Evolutionary conservation across 2,113 vertebrate species (phyloP).

Genomic region (Trichomycterus rosablanca): DNA sequence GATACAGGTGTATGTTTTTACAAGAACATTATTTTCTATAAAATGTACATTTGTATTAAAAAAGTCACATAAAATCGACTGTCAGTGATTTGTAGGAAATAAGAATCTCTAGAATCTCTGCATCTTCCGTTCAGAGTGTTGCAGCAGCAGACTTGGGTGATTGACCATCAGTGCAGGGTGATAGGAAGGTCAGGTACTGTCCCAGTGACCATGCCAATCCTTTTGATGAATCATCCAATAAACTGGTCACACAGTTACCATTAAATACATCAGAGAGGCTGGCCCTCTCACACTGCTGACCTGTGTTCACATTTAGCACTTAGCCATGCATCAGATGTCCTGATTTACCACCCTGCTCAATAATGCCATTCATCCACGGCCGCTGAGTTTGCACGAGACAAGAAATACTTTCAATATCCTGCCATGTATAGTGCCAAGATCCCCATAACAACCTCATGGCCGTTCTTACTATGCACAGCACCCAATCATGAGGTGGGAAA

Average conservation of each 20-base stretch:
- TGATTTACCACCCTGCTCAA: constrained; percentile 36
- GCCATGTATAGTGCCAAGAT: constrained; percentile 8
- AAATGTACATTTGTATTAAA: constrained; percentile 46
- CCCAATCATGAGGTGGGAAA: constrained; percentile 19
- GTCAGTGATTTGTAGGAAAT: constrained; percentile 21
- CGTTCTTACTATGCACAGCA: constrained; percentile 35
- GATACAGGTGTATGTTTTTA: constrained; percentile 43
- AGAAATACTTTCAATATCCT: constrained; percentile 14
- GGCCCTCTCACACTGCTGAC: constrained; percentile 38
- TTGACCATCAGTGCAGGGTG: constrained; percentile 37
- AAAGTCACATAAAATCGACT: constrained; percentile 36
- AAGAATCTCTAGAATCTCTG: constrained; percentile 1
- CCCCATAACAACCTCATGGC: neutral
- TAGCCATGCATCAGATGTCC: constrained; percentile 26
- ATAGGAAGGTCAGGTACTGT: constrained; percentile 42
- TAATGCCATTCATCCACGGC: constrained; percentile 35
- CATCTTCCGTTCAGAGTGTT: constrained; percentile 29
- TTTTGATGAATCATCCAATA: constrained; percentile 59
- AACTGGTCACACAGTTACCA: constrained; percentile 30
- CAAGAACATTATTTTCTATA: constrained; percentile 40
- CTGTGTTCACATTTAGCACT: constrained; percentile 42
- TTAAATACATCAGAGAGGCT: constrained; percentile 32
- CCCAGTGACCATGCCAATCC: constrained; percentile 30
- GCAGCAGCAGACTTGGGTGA: constrained; percentile 31
- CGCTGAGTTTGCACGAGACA: neutral